Percentiles rank a stretch among this genome's conserved stretches.
These are phyloP conservation scores for Drosophila aldrichi DNA, from an alignment of 2,888 invertebrate species.

Conservation along the genomic window DNA sequence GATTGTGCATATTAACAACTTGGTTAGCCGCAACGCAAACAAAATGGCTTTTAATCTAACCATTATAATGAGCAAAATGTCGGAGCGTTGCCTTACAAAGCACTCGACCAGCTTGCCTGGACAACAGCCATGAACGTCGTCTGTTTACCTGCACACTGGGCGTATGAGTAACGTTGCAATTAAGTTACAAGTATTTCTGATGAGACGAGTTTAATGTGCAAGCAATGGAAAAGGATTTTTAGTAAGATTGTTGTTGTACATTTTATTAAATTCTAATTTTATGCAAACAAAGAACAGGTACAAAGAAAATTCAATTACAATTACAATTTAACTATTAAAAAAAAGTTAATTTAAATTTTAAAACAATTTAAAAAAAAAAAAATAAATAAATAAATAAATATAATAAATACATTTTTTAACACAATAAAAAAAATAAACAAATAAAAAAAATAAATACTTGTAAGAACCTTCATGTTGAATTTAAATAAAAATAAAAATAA, in stretches of 20 bases:
- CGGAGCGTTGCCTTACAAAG: slow-evolving; percentile 35
- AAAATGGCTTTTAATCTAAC: slow-evolving; percentile 76
- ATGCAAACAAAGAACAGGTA: too few relatives aligned
- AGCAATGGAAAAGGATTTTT: background rate
- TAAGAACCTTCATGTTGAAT: too few relatives aligned
- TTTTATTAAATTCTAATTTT: too few relatives aligned
- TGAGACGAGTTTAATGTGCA: slow-evolving; percentile 4
- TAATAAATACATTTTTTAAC: too few relatives aligned
- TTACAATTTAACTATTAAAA: too few relatives aligned
- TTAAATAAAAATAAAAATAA: too few relatives aligned
- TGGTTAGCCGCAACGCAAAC: slow-evolving; percentile 75
- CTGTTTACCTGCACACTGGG: slow-evolving; percentile 26
- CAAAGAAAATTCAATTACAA: too few relatives aligned
- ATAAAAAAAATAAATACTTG: too few relatives aligned
- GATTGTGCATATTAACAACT: slow-evolving; percentile 64
- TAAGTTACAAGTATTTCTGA: background rate
- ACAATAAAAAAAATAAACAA: too few relatives aligned
- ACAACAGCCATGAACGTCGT: slow-evolving; percentile 22
- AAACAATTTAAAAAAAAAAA: too few relatives aligned
- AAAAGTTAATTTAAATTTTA: too few relatives aligned
- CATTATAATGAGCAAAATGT: slow-evolving; percentile 60
- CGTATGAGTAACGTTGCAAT: slow-evolving; percentile 45
- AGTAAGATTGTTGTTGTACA: background rate
- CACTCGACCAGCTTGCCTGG: background rate
- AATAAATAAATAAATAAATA: too few relatives aligned